phyloP scores from a whole-genome alignment of 2,113 vertebrate species.

The Cnemophilus loriae region DNA sequence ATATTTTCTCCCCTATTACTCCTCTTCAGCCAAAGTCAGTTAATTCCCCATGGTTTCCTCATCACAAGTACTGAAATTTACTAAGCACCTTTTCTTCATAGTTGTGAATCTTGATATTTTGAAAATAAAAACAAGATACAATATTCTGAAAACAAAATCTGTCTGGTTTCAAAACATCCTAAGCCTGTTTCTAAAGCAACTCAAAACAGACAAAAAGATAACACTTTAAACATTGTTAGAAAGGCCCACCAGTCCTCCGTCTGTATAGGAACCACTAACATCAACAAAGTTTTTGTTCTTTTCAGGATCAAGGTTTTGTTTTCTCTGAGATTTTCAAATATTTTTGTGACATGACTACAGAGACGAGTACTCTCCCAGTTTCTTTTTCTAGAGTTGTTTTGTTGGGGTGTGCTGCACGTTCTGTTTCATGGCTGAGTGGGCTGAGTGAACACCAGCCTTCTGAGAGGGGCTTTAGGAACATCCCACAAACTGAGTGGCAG shows the following conservation, averaged over 20 bases:
- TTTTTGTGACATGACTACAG: not conserved
- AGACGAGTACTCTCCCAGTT: not conserved
- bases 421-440: slow-evolving; percentile 34
- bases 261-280: not conserved
- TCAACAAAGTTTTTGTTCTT: not conserved
- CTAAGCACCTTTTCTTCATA: not conserved
- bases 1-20: not conserved
- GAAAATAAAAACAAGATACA: not conserved
- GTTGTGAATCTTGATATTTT: not conserved
- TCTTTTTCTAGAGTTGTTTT: not conserved
- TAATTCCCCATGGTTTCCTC: not conserved
- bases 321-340: not conserved
- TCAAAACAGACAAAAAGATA: not conserved
- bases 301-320: not conserved
- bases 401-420: slow-evolving; percentile 15
- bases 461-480: slow-evolving; percentile 22
- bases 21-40: not conserved
- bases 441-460: slow-evolving; percentile 11
- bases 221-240: not conserved
- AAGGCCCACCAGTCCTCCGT: not conserved
- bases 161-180: not conserved
- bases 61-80: not conserved
- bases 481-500: slow-evolving; percentile 16
- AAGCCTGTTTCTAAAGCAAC: not conserved
- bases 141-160: not conserved